A percentile compares a stretch with the other conserved stretches of the same genome.
Conservation (phyloP, 2,888 invertebrate genomes). For the Eilema caniola region DNA sequence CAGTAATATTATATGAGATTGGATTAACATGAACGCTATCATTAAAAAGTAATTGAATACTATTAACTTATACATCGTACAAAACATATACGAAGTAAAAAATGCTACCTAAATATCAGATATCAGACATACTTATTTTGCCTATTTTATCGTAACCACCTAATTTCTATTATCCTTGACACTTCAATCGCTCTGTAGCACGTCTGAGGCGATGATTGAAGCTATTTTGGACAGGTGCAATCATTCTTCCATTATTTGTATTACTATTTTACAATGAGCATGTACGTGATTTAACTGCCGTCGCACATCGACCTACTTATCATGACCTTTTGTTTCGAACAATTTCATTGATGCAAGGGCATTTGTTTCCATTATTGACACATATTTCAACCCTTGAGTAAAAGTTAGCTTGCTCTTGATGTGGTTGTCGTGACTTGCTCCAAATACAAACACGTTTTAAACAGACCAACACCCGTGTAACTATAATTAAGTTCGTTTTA, state of each 20-base stretch:
- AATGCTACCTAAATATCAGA: not conserved
- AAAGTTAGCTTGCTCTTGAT: conserved; percentile 22
- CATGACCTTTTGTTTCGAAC: conserved; percentile 64
- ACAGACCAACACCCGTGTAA: conserved; percentile 8
- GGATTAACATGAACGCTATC: too few relatives aligned
- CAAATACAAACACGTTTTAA: conserved; percentile 19
- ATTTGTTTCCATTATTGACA: conserved; percentile 52
- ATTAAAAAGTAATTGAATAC: not conserved
- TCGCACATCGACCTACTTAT: conserved; percentile 65
- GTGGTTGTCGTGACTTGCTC: conserved; percentile 25
- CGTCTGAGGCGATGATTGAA: conserved; percentile 64
- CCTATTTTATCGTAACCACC: conserved; percentile 38
- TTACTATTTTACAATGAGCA: conserved; percentile 61
- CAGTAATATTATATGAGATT: too few relatives aligned
- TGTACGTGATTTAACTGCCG: conserved; percentile 68
- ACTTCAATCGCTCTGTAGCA: conserved; percentile 57
- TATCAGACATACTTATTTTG: not conserved
- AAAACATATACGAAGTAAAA: not conserved
- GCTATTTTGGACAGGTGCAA: conserved; percentile 66
- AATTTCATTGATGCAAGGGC: conserved; percentile 59
- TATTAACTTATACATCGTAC: not conserved
- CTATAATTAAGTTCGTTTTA: conserved; percentile 11
- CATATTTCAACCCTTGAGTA: conserved; percentile 43
- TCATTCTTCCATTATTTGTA: conserved; percentile 63
- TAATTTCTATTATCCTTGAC: conserved; percentile 69